Evolutionary conservation across 2,113 vertebrate species (phyloP).

Genomic region (Xenopus borealis): DNA sequence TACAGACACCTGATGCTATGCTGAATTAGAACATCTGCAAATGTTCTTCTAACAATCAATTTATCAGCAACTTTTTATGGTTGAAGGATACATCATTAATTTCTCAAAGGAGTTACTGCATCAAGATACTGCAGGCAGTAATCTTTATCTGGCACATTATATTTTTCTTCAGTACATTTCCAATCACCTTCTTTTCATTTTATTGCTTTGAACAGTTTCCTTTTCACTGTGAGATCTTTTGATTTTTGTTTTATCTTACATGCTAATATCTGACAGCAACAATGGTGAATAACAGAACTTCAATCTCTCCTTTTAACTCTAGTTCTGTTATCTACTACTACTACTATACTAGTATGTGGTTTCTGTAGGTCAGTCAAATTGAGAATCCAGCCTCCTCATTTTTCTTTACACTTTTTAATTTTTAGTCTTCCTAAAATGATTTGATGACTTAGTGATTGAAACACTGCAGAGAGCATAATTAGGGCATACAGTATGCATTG

Average conservation of each 20-base stretch:
- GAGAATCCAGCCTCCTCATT: conserved; percentile 7
- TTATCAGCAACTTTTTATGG: conserved; percentile 39
- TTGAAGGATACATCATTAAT: conserved; percentile 32
- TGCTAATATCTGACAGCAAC: conserved; percentile 6
- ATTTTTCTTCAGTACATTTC: conserved; percentile 29
- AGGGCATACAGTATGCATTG: no score
- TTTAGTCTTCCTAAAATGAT: conserved; percentile 10
- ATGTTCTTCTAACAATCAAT: conserved; percentile 23
- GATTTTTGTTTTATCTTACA: not conserved
- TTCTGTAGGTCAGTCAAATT: not conserved
- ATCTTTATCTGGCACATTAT: conserved; percentile 23
- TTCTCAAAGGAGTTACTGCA: conserved; percentile 33
- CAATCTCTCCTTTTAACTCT: conserved; percentile 17
- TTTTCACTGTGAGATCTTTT: conserved; percentile 27
- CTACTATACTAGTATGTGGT: conserved; percentile 2
- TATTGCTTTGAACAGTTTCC: conserved; percentile 35
- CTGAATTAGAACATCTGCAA: conserved; percentile 27
- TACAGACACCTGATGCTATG: conserved; percentile 30
- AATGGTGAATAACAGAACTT: conserved; percentile 33
- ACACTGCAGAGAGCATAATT: no score
- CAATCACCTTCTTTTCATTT: conserved; percentile 36
- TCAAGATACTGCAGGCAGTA: conserved; percentile 32
- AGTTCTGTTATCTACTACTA: not conserved
- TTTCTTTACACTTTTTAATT: conserved; percentile 18
- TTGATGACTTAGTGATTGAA: conserved; percentile 1